Evolutionary conservation across 2,888 invertebrate species (phyloP).

Genomic region (Meteorus colon): DNA sequence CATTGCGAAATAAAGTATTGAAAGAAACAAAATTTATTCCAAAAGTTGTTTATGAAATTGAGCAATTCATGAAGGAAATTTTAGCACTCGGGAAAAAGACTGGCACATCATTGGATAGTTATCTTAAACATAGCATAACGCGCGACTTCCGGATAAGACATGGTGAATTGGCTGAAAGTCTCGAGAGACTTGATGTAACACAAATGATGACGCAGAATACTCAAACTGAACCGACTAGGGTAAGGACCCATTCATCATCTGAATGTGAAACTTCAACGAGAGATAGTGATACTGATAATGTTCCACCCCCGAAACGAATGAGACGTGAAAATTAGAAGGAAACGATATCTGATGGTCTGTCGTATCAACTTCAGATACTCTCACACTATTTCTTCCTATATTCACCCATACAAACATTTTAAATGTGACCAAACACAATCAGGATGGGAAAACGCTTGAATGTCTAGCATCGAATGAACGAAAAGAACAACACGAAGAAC

Average conservation of each 20-base stretch:
- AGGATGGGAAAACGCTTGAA: too few species aligned
- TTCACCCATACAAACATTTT: too few species aligned
- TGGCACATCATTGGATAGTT: conserved; percentile 73
- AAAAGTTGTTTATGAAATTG: conserved; percentile 79
- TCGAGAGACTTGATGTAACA: conserved; percentile 72
- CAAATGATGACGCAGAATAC: conserved; percentile 51
- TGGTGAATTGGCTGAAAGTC: conserved; percentile 75
- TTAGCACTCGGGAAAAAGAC: conserved; percentile 78
- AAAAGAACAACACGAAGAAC: too few species aligned
- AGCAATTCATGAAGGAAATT: conserved; percentile 78
- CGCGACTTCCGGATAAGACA: conserved; percentile 80
- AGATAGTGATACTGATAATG: conserved; percentile 35
- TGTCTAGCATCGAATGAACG: too few species aligned
- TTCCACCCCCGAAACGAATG: conserved; percentile 38
- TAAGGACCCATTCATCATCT: neutral
- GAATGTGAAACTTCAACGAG: conserved; percentile 7
- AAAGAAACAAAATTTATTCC: conserved; percentile 80
- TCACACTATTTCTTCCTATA: too few species aligned
- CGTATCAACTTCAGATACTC: too few species aligned
- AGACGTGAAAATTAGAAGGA: conserved; percentile 16
- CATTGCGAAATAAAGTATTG: conserved; percentile 75
- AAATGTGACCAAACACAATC: too few species aligned
- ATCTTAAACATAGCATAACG: conserved; percentile 78
- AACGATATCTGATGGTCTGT: too few species aligned
- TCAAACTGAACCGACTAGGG: conserved; percentile 28